Evolutionary conservation across 2,888 invertebrate species (phyloP), one percentile per base, ranked within the genome.

Genomic region (Oeneis ivallda): DNA sequence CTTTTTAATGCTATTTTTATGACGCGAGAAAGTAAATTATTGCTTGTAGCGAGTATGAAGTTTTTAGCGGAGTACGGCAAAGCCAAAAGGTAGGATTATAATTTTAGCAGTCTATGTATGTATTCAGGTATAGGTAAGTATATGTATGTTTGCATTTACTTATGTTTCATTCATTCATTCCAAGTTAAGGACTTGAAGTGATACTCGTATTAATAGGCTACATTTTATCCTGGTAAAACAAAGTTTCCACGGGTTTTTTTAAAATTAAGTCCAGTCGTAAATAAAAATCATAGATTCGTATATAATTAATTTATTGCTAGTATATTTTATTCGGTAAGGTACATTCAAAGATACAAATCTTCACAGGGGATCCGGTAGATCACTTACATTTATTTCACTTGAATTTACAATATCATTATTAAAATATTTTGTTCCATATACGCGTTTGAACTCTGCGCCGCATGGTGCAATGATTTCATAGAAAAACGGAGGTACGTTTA

Each of bases 391-490:
- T 39, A 62, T 47, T 45, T 41, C 26, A 60, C 15, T 65, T 60
- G 13, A 60, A 15, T 49, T 68, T 13, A 54, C 62, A 0, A 61
- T 5, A 49, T 78, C 76, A 54, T 59, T 71, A 68, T 59, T 71
- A 68, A 73, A 81, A 71, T 78, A 81, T 64, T 79, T 78, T 62
- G 78, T 71, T 54, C 72, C 76, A 66, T 85, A 86, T 53, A 79
- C 68, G 65, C 73, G 78, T 68, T 76, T 79, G 67, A 83, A 86
- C 68, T 82, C 80, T 15, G 45, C 62, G 13, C 79, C 78, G 67
- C 85, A 87, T 0, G 88, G 89, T 13, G 77, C 77, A 32, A 87
- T 85, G 8, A 89, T 76, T 79, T 89, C 89, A 64, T 86, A 88
- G 74, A 80, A 89, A 13, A 84, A 71, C 13, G 85, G 87, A 39